phyloP scores from a whole-genome alignment of 2,888 invertebrate genomes.

The Drosophila seclusa region DNA sequence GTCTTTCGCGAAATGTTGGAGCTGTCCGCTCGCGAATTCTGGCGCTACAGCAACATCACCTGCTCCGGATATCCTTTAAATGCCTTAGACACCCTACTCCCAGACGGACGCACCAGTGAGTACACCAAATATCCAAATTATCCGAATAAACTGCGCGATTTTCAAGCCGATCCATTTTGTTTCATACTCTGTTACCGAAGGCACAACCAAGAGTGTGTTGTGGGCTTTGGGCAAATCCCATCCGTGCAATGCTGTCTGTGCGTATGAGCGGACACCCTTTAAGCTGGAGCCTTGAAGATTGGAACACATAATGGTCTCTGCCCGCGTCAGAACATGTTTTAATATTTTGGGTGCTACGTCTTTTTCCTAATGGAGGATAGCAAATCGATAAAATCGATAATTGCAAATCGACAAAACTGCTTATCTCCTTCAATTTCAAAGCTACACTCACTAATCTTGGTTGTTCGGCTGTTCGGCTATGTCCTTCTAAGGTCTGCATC shows the following conservation, averaged over 20 bases:
- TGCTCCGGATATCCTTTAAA: conserved; percentile 99
- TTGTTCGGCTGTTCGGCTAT: not conserved
- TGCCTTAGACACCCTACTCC: conserved; percentile 96
- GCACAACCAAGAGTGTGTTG: not conserved
- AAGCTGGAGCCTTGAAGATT: not conserved
- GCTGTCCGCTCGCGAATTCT: conserved; percentile 96
- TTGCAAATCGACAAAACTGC: not conserved
- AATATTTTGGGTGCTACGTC: not conserved
- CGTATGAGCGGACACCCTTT: too few species aligned
- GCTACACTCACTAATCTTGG: not conserved
- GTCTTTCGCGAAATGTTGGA: conserved; percentile 99
- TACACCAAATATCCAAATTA: not conserved
- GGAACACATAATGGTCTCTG: not conserved
- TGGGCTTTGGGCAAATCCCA: not conserved
- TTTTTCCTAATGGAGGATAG: not conserved
- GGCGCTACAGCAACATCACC: conserved; percentile 99
- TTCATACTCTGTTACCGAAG: not conserved
- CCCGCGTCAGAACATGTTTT: not conserved
- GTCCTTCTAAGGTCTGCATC: not conserved
- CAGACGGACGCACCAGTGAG: conserved; percentile 97
- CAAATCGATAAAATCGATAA: too few species aligned
- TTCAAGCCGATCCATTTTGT: not conserved
- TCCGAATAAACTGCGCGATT: not conserved
- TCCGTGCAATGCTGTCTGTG: not conserved
- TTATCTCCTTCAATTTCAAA: not conserved